Conservation (phyloP, 2,797 vertebrate genomes). For the Coilia nasus region DNA sequence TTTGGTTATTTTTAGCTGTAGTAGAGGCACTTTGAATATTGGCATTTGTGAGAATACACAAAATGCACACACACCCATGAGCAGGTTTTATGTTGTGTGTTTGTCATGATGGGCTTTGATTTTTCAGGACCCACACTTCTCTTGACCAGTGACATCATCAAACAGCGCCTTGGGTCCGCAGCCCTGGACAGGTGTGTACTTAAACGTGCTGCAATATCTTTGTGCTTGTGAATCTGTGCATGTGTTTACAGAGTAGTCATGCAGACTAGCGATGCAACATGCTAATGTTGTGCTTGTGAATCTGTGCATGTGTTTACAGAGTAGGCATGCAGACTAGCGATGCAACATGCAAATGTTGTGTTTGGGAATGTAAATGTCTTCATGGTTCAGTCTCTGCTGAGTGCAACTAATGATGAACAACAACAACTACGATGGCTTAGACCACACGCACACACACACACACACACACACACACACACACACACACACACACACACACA, state of each 20-base stretch:
- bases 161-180: slow-evolving; percentile 86
- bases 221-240: slow-evolving; percentile 8
- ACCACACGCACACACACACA: not conserved
- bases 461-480: not conserved
- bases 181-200: slow-evolving; percentile 87
- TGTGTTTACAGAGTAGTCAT: slow-evolving; percentile 19
- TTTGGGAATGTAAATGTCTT: slow-evolving; percentile 31
- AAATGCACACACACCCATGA: not conserved
- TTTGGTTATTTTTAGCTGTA: not conserved
- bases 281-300: not conserved
- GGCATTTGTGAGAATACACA: not conserved
- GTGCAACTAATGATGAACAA: slow-evolving; percentile 18
- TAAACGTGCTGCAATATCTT: not conserved
- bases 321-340: not conserved
- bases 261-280: no score
- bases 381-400: slow-evolving; percentile 13
- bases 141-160: slow-evolving; percentile 91
- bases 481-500: slow-evolving; percentile 28
- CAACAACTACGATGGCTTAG: not conserved
- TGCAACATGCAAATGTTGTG: slow-evolving; percentile 12
- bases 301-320: slow-evolving; percentile 23
- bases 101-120: not conserved
- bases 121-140: slow-evolving; percentile 84
- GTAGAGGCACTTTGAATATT: not conserved
- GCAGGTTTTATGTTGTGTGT: not conserved